Evolutionary conservation across 2,888 invertebrate genomes (phyloP), one percentile per base, ranked within the genome.

Genomic region (Buathra laborator): DNA sequence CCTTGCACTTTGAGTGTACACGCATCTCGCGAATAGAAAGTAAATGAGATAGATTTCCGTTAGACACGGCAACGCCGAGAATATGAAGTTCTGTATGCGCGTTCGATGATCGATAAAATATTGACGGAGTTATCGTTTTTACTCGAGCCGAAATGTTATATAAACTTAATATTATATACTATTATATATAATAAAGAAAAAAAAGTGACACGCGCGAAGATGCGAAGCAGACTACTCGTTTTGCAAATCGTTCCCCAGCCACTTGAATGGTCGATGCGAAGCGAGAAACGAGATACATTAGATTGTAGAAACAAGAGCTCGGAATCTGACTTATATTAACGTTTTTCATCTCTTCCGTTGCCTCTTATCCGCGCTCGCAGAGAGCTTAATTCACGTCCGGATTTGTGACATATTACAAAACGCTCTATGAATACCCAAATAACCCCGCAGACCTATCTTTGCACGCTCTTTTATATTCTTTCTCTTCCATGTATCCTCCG

Each of bases 321-420:
- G 29, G 32, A 67, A 67, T 67, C 43, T 46, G 62, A 59, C 59
- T 53, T 43, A 66, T 81, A 84, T 84, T 70, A 80, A 80, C 67
- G 79, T 67, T 53, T 59, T 16, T 43, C 64, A 29, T 62, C 43
- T 56, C 62, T 43, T 53, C 53, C 29, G 19, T 62, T 56, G 79
- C 81, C 71, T 48, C 78, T 62, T 81, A 81, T 75, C 84, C 87
- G 87, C 32, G 32, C 5, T 67, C 32, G 64, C 29, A 3, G 2
- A 51, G 43, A 71, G 83, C 86, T 88, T 87, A 89, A 89, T 89
- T 87, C 86, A 88, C 86, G 88, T 89, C 88, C 84, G 86, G 88
- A 89, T 90, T 89, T 89, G 86, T 88, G 89, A 90, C 89, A 84
- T 89, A 89, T 89, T 88, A 89, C 88, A 89, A 90, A 89, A 88